Conservation (phyloP, 2,888 invertebrate species). For the Mellilla xanthometata region DNA sequence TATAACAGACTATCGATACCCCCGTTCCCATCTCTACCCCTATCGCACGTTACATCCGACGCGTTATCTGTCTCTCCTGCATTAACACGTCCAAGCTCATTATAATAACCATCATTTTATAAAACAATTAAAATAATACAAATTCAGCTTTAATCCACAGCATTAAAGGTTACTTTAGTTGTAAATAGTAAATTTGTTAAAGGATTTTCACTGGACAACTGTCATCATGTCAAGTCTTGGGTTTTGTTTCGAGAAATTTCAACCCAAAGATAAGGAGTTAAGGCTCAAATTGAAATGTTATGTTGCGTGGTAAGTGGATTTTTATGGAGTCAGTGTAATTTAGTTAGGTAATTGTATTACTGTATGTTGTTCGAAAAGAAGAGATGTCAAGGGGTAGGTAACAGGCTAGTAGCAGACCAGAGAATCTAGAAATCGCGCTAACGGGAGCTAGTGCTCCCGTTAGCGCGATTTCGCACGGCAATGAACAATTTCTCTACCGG, state of each 20-base stretch:
- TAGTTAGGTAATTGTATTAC: no score
- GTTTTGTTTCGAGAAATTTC: neutral
- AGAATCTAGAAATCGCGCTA: no score
- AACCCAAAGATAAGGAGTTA: neutral
- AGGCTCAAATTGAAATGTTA: neutral
- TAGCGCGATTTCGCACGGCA: no score
- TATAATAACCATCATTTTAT: constrained; percentile 49
- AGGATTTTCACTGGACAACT: no score
- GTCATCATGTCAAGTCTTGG: no score
- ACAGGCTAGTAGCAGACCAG: no score
- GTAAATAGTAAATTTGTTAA: neutral
- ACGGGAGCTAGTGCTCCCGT: no score
- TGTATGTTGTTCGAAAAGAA: no score
- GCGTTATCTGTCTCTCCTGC: constrained; percentile 65
- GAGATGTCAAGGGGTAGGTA: no score
- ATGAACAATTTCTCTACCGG: no score
- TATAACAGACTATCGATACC: constrained; percentile 25
- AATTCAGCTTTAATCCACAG: neutral
- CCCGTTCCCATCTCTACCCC: constrained; percentile 34
- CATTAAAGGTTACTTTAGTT: neutral
- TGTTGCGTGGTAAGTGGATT: no score
- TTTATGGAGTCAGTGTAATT: no score
- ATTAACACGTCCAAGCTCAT: constrained; percentile 73
- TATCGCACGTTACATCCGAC: constrained; percentile 50
- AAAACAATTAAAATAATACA: neutral